Evolutionary conservation across 1,140 invertebrate genomes (phyloP).

Genomic region (Homalodisca vitripennis): DNA sequence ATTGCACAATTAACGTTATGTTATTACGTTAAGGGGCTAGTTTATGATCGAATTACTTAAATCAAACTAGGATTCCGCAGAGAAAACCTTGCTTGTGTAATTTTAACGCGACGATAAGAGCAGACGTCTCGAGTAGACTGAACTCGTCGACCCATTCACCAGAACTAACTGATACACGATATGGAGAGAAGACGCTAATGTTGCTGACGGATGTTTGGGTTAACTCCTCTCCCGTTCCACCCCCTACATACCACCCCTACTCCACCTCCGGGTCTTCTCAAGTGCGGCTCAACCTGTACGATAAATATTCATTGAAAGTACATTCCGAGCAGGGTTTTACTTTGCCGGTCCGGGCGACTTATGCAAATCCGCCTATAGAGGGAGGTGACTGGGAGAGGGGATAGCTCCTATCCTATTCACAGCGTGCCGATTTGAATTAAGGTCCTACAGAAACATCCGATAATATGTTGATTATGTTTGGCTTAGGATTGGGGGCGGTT

Average conservation of each 20-base stretch:
- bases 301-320: constrained; percentile 16
- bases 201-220: constrained; percentile 1
- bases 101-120: too few species aligned
- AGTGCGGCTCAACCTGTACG: neutral
- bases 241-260: neutral
- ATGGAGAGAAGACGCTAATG: constrained; percentile 3
- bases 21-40: too few species aligned
- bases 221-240: too few species aligned
- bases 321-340: constrained; percentile 9
- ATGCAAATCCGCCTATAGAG: constrained; percentile 6
- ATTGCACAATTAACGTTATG: too few species aligned
- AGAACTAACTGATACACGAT: constrained; percentile 11
- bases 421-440: neutral
- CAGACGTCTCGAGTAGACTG: too few species aligned
- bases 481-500: too few species aligned
- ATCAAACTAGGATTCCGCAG: too few species aligned
- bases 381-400: neutral
- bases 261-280: neutral
- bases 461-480: constrained; percentile 11
- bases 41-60: too few species aligned
- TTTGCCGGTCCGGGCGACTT: constrained; percentile 9
- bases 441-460: neutral
- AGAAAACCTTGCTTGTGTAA: too few species aligned
- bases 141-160: too few species aligned
- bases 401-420: neutral